Percentiles rank a stretch among this genome's conserved stretches.
Conservation (phyloP, 2,888 invertebrate species). For the Platypus cylindrus region DNA sequence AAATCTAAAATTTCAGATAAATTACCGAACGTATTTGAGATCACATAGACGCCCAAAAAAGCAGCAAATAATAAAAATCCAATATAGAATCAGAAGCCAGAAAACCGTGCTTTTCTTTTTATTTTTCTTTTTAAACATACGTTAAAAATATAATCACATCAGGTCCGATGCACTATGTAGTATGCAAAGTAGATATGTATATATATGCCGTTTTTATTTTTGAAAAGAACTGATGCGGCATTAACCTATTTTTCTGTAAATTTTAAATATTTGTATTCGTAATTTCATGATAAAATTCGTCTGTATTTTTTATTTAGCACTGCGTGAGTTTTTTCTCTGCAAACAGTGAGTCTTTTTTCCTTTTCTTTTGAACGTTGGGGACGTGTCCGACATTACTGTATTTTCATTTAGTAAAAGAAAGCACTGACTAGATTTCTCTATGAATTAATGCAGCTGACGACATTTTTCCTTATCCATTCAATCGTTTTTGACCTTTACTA, state of each 20-base stretch:
- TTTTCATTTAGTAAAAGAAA: no score
- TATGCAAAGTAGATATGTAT: no score
- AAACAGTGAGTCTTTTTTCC: no score
- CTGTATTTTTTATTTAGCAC: background rate
- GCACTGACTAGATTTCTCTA: no score
- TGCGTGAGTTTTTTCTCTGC: background rate
- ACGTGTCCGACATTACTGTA: no score
- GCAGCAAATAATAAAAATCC: conserved; percentile 10
- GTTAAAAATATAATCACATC: conserved; percentile 13
- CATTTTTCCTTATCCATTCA: no score
- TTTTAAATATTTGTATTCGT: conserved; percentile 3
- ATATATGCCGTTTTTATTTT: conserved; percentile 3
- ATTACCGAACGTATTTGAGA: no score
- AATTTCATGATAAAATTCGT: no score
- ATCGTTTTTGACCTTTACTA: no score
- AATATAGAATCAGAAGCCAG: conserved; percentile 9
- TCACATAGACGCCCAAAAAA: conserved; percentile 8
- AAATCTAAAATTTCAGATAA: no score
- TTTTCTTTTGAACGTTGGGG: no score
- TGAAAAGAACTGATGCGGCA: conserved; percentile 3
- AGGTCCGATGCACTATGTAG: conserved; percentile 12
- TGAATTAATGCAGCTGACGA: no score
- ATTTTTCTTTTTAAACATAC: conserved; percentile 10
- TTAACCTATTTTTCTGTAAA: conserved; percentile 4
- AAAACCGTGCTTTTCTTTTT: conserved; percentile 8